Conservation (phyloP, 2,888 invertebrate genomes). For the Chydorus sphaericus region DNA sequence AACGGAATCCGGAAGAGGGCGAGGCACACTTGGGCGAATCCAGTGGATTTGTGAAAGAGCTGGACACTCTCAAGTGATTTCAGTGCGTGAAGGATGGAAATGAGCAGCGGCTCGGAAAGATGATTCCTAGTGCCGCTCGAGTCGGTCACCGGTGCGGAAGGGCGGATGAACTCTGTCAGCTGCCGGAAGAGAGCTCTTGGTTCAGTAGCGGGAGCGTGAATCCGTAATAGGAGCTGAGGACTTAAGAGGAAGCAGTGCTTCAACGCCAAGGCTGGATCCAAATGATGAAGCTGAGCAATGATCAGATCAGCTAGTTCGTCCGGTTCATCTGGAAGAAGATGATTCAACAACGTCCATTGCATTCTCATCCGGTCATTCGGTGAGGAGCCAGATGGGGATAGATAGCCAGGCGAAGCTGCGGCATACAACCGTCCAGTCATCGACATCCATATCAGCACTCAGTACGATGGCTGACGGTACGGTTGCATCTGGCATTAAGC, state of each 20-base stretch:
- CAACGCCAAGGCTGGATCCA: neutral
- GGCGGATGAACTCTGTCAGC: conserved; percentile 50
- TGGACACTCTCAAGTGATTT: conserved; percentile 56
- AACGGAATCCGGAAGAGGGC: neutral
- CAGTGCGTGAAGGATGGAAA: conserved; percentile 63
- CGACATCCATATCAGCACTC: conserved; percentile 32
- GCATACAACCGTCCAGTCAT: conserved; percentile 8
- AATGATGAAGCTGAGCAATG: neutral
- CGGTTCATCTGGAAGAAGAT: too few species aligned
- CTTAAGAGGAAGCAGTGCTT: neutral
- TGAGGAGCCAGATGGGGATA: neutral
- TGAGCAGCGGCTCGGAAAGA: conserved; percentile 70
- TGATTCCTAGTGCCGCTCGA: conserved; percentile 11
- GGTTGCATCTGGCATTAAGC: conserved; percentile 27
- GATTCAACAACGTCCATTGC: neutral
- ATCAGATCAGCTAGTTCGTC: conserved; percentile 9
- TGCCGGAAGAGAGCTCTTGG: conserved; percentile 61
- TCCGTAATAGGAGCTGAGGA: conserved; percentile 51
- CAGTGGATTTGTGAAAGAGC: conserved; percentile 54
- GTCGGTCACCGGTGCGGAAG: neutral
- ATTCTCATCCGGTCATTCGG: neutral
- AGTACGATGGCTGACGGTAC: conserved; percentile 44
- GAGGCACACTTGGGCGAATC: conserved; percentile 22
- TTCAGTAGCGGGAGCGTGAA: conserved; percentile 59
- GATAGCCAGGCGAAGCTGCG: conserved; percentile 10